phyloP scores from a whole-genome alignment of 2,888 invertebrate species.

The Drosophila neonasuta region DNA sequence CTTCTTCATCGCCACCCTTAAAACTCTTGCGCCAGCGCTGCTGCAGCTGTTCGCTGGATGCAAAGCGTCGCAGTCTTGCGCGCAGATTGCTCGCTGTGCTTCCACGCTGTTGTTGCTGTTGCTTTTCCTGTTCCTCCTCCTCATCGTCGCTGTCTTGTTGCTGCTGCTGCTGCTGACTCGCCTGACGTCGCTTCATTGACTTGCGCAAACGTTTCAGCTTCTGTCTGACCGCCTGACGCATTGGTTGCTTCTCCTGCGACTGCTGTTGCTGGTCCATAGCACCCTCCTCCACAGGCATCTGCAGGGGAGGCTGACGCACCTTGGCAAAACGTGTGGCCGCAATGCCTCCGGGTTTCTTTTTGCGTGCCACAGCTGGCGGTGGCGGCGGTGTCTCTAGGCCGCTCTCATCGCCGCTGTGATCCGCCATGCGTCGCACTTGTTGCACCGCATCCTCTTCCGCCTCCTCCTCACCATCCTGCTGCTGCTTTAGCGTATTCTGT shows the following conservation, averaged over 20 bases:
- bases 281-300: slow-evolving; percentile 37
- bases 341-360: slow-evolving; percentile 65
- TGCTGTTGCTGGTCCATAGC: background rate
- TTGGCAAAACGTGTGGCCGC: slow-evolving; percentile 70
- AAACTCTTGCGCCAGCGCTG: slow-evolving; percentile 77
- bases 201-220: slow-evolving; percentile 75
- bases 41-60: slow-evolving; percentile 70
- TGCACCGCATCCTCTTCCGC: slow-evolving; percentile 14
- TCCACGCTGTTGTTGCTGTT: background rate
- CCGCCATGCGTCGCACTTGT: slow-evolving; percentile 32
- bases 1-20: slow-evolving; percentile 31
- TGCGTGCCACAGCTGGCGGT: background rate
- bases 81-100: slow-evolving; percentile 47
- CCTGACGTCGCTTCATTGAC: slow-evolving; percentile 67
- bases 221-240: slow-evolving; percentile 61
- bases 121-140: background rate
- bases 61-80: slow-evolving; percentile 70
- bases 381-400: slow-evolving; percentile 70
- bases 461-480: slow-evolving; percentile 16
- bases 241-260: slow-evolving; percentile 10
- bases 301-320: slow-evolving; percentile 64
- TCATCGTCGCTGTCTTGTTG: slow-evolving; percentile 32
- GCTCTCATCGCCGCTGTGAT: slow-evolving; percentile 73
- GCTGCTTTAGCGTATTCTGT: slow-evolving; percentile 57
- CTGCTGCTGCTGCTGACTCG: slow-evolving; percentile 5